Evolutionary conservation across 2,888 invertebrate species (phyloP), one percentile per base, ranked within the genome.

Genomic region (Theretra japonica): DNA sequence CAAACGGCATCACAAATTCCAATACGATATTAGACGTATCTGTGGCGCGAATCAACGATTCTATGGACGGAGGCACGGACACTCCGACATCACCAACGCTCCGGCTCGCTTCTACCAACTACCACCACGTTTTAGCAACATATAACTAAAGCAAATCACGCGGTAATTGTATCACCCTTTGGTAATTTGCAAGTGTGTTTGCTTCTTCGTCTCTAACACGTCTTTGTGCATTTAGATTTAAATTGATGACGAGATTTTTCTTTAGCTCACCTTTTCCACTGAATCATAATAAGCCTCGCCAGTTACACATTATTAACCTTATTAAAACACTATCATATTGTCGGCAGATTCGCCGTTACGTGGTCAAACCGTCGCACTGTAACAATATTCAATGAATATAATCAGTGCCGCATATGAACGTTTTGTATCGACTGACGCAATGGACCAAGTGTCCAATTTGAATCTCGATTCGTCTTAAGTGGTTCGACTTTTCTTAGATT

Each of bases 1-100:
- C 96, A 96, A 96, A 95, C 95, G 95, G 95, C 95, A 95, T 95
- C 95, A 95, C 95, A 96, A 95, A 96, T 96, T 95, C 95, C 95
- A 95, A 95, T 95, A 95, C 94, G 95, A 94, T 93, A 94, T 95
- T 94, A 94, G 93, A 95, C 91, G 92, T 93, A 94, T 94, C 94
- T 92, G 93, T 92, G 92, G 93, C 94, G 93, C 90, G 92, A 93
- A 93, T 93, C 93, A 90, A 90, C 90, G 88, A 85, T 87, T 88
- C 89, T 88, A 71, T 30, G 30, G 70, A 70, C 70, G 50, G 70
- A 65, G 65, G 65, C 65, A 41, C 69, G 70, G 48, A 65, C 65
- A 23, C n/a, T 41, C 23, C 15, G 65, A 48, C 48, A 48, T 41
- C 33, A 58, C 25, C 58, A 60, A 28, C 28, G 62, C 62, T 15